Base-by-base conservation (phyloP, 2,888 invertebrate genomes). In the Ctena decussata region DNA sequence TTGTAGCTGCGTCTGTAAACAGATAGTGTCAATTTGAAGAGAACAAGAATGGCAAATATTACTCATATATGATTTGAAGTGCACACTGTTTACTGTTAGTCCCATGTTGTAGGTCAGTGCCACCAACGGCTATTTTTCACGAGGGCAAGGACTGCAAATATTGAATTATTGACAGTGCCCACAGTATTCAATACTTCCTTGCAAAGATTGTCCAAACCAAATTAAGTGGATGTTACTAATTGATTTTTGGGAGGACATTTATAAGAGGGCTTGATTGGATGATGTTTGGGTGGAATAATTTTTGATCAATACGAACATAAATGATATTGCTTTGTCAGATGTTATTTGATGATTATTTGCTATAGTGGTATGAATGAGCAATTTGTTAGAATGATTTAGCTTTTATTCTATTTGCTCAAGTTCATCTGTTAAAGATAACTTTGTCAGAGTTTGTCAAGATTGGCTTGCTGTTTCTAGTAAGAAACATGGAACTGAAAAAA, bases 161-260 rank as follows among this genome's bases (percentile, higher is more conserved):
- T n/a, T n/a, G n/a, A n/a, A n/a, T n/a, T n/a, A n/a, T n/a, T n/a
- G n/a, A n/a, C n/a, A n/a, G n/a, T n/a, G n/a, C n/a, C n/a, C n/a
- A n/a, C n/a, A n/a, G 21, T 15, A 46, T 46, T 57, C 57, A 57
- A 57, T 57, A 27, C 12, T 57, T 35, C 65, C 35, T 8, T 12
- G n/a, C 18, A 35, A 1, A 24, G 65, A 35, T n/a, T 65, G 65
- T 65, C 65, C 65, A 21, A 21, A 65, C 35, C 65, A 65, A 65
- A 65, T 65, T 65, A 65, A 65, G 65, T 65, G 65, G 65, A 65
- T 35, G 35, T 65, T 65, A 65, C 65, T 65, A 65, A 65, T 65
- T 65, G 65, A 35, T 65, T 65, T 46, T 65, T 35, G 32, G 32
- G 18, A 15, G 35, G 65, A 65, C 32, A 65, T 65, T 65, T 65